These are phyloP conservation scores for Tenthredo scrophulariae DNA, from an alignment of 2,888 invertebrate species.

Conservation along the genomic window DNA sequence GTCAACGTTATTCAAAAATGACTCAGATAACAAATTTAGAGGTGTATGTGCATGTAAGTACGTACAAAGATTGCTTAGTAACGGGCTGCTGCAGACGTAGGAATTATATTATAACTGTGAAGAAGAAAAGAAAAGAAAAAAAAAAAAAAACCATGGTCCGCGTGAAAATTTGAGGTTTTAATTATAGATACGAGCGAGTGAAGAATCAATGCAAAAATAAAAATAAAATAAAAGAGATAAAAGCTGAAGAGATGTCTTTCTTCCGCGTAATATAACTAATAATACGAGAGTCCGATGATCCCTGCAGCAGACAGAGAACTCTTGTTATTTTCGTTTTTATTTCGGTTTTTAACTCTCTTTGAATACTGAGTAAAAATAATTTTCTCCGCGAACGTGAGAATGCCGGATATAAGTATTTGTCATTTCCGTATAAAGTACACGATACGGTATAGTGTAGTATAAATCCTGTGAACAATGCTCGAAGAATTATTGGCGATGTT, in stretches of 20 bases:
- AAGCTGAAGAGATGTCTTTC: neutral
- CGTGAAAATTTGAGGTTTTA: neutral
- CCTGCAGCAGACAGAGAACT: neutral
- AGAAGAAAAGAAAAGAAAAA: neutral
- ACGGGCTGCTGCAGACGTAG: neutral
- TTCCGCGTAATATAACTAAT: neutral
- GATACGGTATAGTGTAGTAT: neutral
- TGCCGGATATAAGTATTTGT: neutral
- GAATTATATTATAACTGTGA: neutral
- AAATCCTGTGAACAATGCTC: neutral
- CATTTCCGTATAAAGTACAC: neutral
- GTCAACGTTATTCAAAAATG: conserved; percentile 27
- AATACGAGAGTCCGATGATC: neutral
- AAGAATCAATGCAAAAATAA: neutral
- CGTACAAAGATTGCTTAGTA: neutral
- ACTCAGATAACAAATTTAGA: conserved; percentile 23
- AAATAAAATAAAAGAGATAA: neutral
- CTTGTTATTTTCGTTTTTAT: neutral
- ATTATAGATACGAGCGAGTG: neutral
- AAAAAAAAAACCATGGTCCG: neutral
- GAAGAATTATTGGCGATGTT: neutral
- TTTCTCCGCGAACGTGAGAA: neutral
- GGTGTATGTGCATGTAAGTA: neutral
- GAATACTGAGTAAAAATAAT: neutral
- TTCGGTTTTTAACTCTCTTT: neutral